These are phyloP conservation scores for Patagioenas fasciata DNA, from an alignment of 2,113 vertebrate species.

Conservation along the genomic window DNA sequence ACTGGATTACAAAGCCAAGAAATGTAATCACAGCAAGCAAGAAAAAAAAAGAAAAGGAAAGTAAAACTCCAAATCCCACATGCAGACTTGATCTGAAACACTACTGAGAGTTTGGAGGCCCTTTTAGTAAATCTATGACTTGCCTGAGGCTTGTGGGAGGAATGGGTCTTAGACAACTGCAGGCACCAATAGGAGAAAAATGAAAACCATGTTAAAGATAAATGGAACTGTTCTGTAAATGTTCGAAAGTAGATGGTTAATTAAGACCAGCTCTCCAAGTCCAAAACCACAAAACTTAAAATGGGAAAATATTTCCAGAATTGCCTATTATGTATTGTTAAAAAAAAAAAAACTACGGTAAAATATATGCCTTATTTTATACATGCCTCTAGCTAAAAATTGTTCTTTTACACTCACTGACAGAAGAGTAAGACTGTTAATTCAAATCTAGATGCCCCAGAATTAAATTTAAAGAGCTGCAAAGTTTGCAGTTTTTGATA, in stretches of 20 bases:
- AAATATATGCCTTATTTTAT: slow-evolving; percentile 78
- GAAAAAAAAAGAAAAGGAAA: neutral
- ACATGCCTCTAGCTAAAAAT: slow-evolving; percentile 74
- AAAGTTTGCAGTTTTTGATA: slow-evolving; percentile 65
- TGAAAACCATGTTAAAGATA: slow-evolving; percentile 83
- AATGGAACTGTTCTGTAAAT: slow-evolving; percentile 79
- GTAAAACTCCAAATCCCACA: slow-evolving; percentile 32
- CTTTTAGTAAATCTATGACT: slow-evolving; percentile 64
- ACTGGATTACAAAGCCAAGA: slow-evolving; percentile 63
- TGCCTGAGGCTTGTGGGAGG: slow-evolving; percentile 75
- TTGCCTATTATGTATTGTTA: slow-evolving; percentile 80
- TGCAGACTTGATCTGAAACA: slow-evolving; percentile 57
- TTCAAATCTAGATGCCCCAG: slow-evolving; percentile 58
- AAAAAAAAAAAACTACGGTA: slow-evolving; percentile 70
- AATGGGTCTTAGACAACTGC: slow-evolving; percentile 73
- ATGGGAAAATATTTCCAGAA: slow-evolving; percentile 83
- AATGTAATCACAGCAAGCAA: slow-evolving; percentile 50
- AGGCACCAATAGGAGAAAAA: slow-evolving; percentile 77
- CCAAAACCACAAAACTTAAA: slow-evolving; percentile 82
- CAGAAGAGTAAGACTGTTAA: slow-evolving; percentile 65
- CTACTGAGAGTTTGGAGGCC: slow-evolving; percentile 51
- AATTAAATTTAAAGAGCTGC: slow-evolving; percentile 73
- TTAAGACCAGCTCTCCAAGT: slow-evolving; percentile 79
- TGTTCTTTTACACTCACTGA: slow-evolving; percentile 62
- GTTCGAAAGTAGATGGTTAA: slow-evolving; percentile 81